Conservation (phyloP, 2,888 invertebrate genomes). For the Agrilus mali region DNA sequence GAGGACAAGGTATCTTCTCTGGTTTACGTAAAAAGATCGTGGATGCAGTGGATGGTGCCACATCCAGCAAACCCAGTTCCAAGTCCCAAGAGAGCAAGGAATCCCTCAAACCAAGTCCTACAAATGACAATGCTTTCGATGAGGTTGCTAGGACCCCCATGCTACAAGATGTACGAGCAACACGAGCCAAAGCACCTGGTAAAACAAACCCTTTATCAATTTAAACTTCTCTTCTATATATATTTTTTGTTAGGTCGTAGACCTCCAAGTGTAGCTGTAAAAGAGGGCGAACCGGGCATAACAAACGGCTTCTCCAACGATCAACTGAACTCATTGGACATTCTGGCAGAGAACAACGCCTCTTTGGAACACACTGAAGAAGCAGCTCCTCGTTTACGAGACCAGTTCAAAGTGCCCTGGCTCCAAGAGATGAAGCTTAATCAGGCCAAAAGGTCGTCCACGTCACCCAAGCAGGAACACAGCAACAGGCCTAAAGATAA, state of each 20-base stretch:
- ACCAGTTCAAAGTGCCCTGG: constrained; percentile 66
- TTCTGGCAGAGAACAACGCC: constrained; percentile 6
- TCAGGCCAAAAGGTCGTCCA: constrained; percentile 53
- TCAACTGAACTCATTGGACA: constrained; percentile 3
- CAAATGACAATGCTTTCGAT: constrained; percentile 43
- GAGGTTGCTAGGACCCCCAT: constrained; percentile 52
- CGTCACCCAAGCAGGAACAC: constrained; percentile 28
- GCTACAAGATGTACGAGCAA: constrained; percentile 53
- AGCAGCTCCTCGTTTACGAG: constrained; percentile 56
- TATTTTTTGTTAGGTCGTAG: constrained; percentile 34
- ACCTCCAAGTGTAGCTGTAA: constrained; percentile 42
- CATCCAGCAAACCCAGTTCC: constrained; percentile 32
- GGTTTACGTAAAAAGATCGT: constrained; percentile 34
- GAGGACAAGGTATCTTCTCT: constrained; percentile 31
- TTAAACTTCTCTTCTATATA: background rate
- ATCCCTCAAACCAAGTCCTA: constrained; percentile 8
- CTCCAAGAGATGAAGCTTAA: constrained; percentile 70
- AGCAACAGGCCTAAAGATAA: constrained; percentile 17
- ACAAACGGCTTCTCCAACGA: constrained; percentile 25
- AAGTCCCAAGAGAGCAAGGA: constrained; percentile 19
- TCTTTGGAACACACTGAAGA: constrained; percentile 34
- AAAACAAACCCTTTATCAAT: constrained; percentile 3
- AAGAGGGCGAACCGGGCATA: constrained; percentile 23
- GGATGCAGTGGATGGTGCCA: constrained; percentile 37
- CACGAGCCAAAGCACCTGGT: constrained; percentile 51